Evolutionary conservation across 2,888 invertebrate species (phyloP).

Genomic region (Mongoloraphidia duomilia): DNA sequence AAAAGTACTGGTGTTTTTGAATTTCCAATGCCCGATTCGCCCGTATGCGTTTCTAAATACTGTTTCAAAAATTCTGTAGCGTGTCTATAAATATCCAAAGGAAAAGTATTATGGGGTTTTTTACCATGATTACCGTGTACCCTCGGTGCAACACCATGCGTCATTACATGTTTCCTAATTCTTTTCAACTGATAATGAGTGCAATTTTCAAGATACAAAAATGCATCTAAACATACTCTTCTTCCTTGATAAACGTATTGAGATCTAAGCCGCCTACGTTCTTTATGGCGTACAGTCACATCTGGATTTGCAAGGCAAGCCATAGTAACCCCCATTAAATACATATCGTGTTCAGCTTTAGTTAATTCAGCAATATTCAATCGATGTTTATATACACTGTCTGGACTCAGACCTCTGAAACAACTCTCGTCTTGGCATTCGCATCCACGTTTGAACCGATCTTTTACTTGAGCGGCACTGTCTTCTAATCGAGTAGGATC

Average conservation of each 20-base stretch:
- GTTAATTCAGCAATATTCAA: slow-evolving; percentile 66
- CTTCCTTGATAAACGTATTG: slow-evolving; percentile 67
- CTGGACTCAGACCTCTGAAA: slow-evolving; percentile 58
- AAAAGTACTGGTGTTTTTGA: slow-evolving; percentile 36
- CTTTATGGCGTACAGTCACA: slow-evolving; percentile 55
- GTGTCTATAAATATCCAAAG: slow-evolving; percentile 62
- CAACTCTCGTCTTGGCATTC: slow-evolving; percentile 65
- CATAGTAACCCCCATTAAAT: slow-evolving; percentile 74
- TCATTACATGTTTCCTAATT: slow-evolving; percentile 63
- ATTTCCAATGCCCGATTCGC: slow-evolving; percentile 34
- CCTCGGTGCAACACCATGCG: slow-evolving; percentile 62
- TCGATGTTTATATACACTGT: slow-evolving; percentile 59
- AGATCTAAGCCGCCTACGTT: slow-evolving; percentile 53
- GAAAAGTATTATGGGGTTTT: slow-evolving; percentile 67
- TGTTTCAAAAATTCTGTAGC: slow-evolving; percentile 63
- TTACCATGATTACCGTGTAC: slow-evolving; percentile 70
- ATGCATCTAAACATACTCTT: slow-evolving; percentile 63
- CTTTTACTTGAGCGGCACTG: slow-evolving; percentile 51
- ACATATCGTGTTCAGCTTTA: slow-evolving; percentile 73
- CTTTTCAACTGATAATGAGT: slow-evolving; percentile 66
- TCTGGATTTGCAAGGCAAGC: slow-evolving; percentile 63
- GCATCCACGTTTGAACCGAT: slow-evolving; percentile 55
- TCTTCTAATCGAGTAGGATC: slow-evolving; percentile 55
- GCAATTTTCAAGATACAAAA: slow-evolving; percentile 64
- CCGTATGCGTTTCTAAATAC: slow-evolving; percentile 52